A percentile compares a stretch with the other conserved stretches of the same genome.
These are phyloP conservation scores for Drosophila willistoni DNA, from an alignment of 1,140 invertebrate species.

Conservation along the genomic window DNA sequence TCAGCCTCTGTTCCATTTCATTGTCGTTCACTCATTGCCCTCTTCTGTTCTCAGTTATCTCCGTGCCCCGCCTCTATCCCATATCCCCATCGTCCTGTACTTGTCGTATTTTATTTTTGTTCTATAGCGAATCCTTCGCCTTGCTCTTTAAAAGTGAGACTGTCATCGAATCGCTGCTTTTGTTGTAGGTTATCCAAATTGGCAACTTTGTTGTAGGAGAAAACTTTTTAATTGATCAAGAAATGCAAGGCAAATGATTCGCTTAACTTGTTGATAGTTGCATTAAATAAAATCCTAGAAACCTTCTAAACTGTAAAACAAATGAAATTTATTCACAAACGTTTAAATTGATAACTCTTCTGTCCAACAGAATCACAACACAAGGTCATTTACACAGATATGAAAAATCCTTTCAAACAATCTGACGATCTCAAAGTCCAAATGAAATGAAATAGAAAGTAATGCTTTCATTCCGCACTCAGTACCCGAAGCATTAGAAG, in stretches of 20 bases:
- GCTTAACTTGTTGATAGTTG: neutral
- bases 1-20: conserved; percentile 35
- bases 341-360: too few relatives aligned
- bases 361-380: too few relatives aligned
- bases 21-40: conserved; percentile 51
- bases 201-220: conserved; percentile 75
- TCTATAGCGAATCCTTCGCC: neutral
- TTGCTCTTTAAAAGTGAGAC: conserved; percentile 16
- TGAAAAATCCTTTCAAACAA: too few relatives aligned
- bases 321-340: neutral
- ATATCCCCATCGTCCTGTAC: neutral
- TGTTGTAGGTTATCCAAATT: conserved; percentile 76
- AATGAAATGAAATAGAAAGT: too few relatives aligned
- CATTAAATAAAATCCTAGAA: neutral
- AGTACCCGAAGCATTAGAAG: too few relatives aligned
- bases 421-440: too few relatives aligned
- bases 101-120: conserved; percentile 43
- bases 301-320: neutral
- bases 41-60: conserved; percentile 18
- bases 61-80: neutral
- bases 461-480: too few relatives aligned
- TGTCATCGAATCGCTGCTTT: conserved; percentile 54
- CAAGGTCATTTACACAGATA: too few relatives aligned
- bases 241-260: conserved; percentile 49
- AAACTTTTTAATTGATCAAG: conserved; percentile 73